These are phyloP conservation scores for Pycnomerus fuliginosus DNA, from an alignment of 2,888 invertebrate genomes.

Conservation along the genomic window DNA sequence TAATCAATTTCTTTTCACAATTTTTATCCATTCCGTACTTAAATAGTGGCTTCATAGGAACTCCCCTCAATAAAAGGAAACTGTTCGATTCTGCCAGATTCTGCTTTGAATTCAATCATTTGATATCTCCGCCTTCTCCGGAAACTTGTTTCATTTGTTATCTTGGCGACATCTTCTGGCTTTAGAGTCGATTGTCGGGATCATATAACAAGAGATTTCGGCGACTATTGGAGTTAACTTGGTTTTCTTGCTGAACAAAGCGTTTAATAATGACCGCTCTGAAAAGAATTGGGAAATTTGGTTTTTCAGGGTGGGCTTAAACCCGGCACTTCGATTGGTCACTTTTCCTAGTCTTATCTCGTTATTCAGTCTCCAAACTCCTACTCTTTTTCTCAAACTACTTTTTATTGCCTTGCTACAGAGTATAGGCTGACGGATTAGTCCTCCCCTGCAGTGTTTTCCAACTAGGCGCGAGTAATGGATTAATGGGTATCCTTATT, in stretches of 20 bases:
- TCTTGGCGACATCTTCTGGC: constrained; percentile 44
- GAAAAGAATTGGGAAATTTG: constrained; percentile 38
- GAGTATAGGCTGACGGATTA: too few species aligned
- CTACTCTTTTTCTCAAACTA: too few species aligned
- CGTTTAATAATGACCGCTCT: constrained; percentile 52
- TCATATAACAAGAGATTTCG: constrained; percentile 49
- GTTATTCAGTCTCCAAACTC: too few species aligned
- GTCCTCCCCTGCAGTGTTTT: too few species aligned
- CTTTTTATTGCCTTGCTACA: too few species aligned
- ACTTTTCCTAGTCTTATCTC: too few species aligned
- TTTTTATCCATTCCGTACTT: too few species aligned
- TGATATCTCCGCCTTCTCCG: constrained; percentile 42
- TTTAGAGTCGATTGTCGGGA: constrained; percentile 44
- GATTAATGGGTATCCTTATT: too few species aligned
- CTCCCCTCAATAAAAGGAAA: constrained; percentile 30
- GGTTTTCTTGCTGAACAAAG: constrained; percentile 52
- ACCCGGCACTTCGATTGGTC: too few species aligned
- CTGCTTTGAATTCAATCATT: constrained; percentile 47
- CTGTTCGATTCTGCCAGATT: constrained; percentile 38
- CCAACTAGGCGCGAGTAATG: too few species aligned
- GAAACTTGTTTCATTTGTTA: constrained; percentile 47
- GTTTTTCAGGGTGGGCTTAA: constrained; percentile 40
- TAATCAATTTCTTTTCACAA: too few species aligned
- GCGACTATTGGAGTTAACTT: constrained; percentile 44
- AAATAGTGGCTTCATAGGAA: constrained; percentile 22